Conservation (phyloP, 1,140 invertebrate genomes). For the Leptestheria dahalacensis region DNA sequence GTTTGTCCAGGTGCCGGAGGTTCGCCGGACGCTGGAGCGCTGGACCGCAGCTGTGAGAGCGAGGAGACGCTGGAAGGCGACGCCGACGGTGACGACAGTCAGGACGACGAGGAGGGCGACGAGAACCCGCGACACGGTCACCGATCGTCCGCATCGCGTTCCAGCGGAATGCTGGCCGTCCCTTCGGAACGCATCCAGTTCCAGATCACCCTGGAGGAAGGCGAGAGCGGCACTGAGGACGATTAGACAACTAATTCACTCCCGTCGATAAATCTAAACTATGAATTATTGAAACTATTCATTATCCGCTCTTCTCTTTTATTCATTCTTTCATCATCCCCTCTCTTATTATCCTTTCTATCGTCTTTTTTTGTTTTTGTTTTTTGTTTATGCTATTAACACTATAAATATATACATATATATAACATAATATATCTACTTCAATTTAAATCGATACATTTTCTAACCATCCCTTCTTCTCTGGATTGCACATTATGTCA, state of each 20-base stretch:
- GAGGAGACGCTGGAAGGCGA: not conserved
- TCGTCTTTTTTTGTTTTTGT: too few species aligned
- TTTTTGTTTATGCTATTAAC: too few species aligned
- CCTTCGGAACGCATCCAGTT: conserved; percentile 33
- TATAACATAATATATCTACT: too few species aligned
- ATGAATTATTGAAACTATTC: too few species aligned
- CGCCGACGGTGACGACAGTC: not conserved
- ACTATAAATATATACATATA: too few species aligned
- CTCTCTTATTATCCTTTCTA: too few species aligned
- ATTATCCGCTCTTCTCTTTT: too few species aligned
- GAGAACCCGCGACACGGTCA: not conserved
- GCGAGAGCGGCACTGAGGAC: conserved; percentile 32
- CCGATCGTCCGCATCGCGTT: not conserved
- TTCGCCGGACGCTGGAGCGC: not conserved
- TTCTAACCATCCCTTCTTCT: too few species aligned
- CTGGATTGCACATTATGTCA: too few species aligned
- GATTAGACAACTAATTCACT: not conserved
- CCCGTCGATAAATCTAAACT: too few species aligned
- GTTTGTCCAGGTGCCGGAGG: not conserved
- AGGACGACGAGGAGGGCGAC: not conserved
- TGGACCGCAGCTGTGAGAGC: not conserved
- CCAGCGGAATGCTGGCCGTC: conserved; percentile 21
- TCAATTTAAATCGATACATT: too few species aligned
- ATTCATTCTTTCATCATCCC: too few species aligned
- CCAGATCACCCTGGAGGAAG: conserved; percentile 72